phyloP scores from a whole-genome alignment of 2,113 vertebrate species.

The Rissa tridactyla region DNA sequence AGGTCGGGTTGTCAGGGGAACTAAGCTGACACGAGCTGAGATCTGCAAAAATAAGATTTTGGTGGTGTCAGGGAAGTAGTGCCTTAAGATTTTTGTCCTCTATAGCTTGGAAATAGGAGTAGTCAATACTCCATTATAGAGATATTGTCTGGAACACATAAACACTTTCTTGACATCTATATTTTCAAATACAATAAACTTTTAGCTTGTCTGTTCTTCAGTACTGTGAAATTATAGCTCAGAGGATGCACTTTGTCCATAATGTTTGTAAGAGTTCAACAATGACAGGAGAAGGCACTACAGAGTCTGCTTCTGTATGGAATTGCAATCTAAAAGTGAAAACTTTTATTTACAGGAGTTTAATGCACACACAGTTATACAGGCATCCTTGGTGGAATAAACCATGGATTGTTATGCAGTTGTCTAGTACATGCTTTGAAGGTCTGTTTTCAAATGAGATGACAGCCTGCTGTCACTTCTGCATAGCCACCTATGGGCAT shows the following conservation, averaged over 20 bases:
- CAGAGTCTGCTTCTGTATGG: neutral
- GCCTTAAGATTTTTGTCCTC: neutral
- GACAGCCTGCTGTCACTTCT: neutral
- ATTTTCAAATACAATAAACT: neutral
- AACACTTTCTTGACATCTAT: neutral
- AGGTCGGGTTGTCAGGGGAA: neutral
- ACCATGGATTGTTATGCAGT: neutral
- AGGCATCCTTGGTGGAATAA: neutral
- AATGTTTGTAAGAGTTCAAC: neutral
- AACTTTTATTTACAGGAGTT: neutral
- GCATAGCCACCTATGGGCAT: neutral
- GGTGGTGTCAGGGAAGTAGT: neutral
- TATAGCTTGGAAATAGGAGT: neutral
- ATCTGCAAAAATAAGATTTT: neutral
- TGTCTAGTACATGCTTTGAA: neutral
- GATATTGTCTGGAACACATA: neutral
- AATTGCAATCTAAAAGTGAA: neutral
- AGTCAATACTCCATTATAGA: neutral
- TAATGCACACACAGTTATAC: neutral
- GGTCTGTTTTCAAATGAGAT: neutral
- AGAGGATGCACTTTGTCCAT: neutral
- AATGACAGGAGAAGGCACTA: neutral
- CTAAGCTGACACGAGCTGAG: neutral
- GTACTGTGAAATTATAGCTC: neutral
- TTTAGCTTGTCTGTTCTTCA: neutral